A percentile compares a stretch with the other conserved stretches of the same genome.
Evolutionary conservation across 2,888 invertebrate species (phyloP).

Genomic region (Proisotoma minuta): DNA sequence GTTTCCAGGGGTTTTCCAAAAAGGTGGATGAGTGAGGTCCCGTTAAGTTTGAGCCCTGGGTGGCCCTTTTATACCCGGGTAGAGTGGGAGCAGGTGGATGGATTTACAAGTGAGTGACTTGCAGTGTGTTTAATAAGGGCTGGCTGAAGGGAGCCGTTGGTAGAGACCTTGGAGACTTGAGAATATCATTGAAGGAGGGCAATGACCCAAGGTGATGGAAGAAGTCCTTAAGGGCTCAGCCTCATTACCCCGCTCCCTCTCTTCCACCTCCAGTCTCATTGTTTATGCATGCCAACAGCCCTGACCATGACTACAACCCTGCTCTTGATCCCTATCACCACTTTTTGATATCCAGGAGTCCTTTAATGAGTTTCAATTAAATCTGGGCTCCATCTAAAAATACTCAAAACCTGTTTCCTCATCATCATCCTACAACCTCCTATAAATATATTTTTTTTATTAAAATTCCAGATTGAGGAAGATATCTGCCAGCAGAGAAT

Average conservation of each 20-base stretch:
- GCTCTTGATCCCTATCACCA: background rate
- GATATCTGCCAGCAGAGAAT: slow-evolving; percentile 48
- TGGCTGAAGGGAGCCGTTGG: background rate
- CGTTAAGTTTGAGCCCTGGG: too few relatives aligned
- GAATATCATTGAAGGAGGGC: slow-evolving; percentile 6
- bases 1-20: too few relatives aligned
- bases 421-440: too few relatives aligned
- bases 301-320: background rate
- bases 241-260: background rate
- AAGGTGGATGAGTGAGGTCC: too few relatives aligned
- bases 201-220: background rate
- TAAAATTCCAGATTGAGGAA: slow-evolving; percentile 46
- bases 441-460: too few relatives aligned
- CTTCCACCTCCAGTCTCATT: background rate
- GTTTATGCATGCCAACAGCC: background rate
- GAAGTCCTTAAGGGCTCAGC: background rate
- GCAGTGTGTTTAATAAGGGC: too few relatives aligned
- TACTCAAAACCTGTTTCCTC: too few relatives aligned
- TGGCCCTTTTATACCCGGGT: too few relatives aligned
- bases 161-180: slow-evolving; percentile 5
- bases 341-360: background rate
- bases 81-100: too few relatives aligned
- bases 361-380: too few relatives aligned
- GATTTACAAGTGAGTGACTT: too few relatives aligned
- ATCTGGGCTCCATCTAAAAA: too few relatives aligned